Base-by-base conservation (phyloP, 2,113 vertebrate genomes). In the Hipposideros armiger region DNA sequence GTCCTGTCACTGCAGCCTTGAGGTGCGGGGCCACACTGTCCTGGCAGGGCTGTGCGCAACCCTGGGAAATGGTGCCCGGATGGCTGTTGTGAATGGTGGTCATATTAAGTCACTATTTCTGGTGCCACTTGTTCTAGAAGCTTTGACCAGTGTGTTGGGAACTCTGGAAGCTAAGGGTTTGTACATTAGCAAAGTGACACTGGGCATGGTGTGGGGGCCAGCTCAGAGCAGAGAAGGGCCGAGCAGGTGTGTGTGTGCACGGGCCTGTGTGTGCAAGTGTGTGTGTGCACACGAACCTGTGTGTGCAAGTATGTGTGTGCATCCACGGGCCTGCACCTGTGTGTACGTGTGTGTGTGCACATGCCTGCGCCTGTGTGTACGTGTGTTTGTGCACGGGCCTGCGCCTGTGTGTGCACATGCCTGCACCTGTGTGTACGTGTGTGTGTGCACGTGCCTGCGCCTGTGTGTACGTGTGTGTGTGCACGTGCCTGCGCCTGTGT, bases 1-100 rank as follows among this genome's bases (percentile, higher is more conserved):
- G 28, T 1, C 2, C 0, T 0, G 0, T 17, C 28, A 4, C 74
- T 40, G 42, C 10, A 4, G 4, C 47, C 30, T 2, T 0, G 5
- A 10, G 9, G 42, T 26, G 16, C 2, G 28, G 7, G 54, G 22
- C 45, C 56, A 7, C 30, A 2, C 40, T 8, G 11, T 4, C 56
- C 24, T 5, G 2, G 13, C 11, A 16, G 82, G 47, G 42, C 56
- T 20, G 26, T 17, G 11, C 0, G 45, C 45, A 42, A 40, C 47
- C 42, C 42, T 0, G 1, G 4, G 56, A 54, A 10, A 19, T 0
- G 7, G 58, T 15, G 45, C 26, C 30, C 0, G 4, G 2, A 0
- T 28, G 24, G 72, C 47, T 42, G 3, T 14, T 11, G 32, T 47
- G 62, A 36, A 5, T 3, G 11, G 64, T 13, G 64, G 36, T 7